Evolutionary conservation across 2,113 vertebrate species (phyloP).

Genomic region (Callipepla californica): DNA sequence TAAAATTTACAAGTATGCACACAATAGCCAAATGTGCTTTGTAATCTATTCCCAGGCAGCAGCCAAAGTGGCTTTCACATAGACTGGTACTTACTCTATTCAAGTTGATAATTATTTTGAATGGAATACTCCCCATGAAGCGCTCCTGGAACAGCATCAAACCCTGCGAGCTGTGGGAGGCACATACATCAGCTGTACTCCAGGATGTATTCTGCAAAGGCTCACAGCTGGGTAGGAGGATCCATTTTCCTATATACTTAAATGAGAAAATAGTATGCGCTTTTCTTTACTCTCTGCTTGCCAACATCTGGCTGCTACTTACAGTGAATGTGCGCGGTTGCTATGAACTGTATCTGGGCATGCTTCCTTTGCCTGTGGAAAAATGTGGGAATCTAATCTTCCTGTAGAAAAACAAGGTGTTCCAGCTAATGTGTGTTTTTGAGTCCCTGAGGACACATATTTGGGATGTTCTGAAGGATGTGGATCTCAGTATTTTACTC

Average conservation of each 20-base stretch:
- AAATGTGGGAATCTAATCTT: constrained; percentile 39
- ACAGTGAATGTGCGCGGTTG: constrained; percentile 20
- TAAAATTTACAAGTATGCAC: constrained; percentile 26
- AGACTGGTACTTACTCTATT: constrained; percentile 53
- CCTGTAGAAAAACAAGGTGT: constrained; percentile 33
- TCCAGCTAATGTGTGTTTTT: not conserved
- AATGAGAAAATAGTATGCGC: constrained; percentile 40
- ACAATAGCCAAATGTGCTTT: constrained; percentile 58
- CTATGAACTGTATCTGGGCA: constrained; percentile 11
- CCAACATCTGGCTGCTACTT: constrained; percentile 51
- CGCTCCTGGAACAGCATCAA: constrained; percentile 60
- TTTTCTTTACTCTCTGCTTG: constrained; percentile 52
- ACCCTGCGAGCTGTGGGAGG: constrained; percentile 38
- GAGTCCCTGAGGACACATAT: not conserved
- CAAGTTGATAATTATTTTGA: constrained; percentile 66
- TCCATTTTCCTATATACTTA: constrained; percentile 52
- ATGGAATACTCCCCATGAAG: constrained; percentile 65
- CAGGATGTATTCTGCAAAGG: constrained; percentile 46
- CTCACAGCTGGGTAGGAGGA: constrained; percentile 65
- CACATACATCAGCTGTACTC: constrained; percentile 52
- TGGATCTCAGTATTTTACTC: not conserved
- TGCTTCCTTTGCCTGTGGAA: constrained; percentile 28
- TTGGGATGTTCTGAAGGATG: constrained; percentile 28
- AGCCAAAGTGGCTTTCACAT: constrained; percentile 29
- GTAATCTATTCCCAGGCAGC: constrained; percentile 47